Base-by-base conservation (phyloP, 2,888 invertebrate species). In the Tillus elongatus region DNA sequence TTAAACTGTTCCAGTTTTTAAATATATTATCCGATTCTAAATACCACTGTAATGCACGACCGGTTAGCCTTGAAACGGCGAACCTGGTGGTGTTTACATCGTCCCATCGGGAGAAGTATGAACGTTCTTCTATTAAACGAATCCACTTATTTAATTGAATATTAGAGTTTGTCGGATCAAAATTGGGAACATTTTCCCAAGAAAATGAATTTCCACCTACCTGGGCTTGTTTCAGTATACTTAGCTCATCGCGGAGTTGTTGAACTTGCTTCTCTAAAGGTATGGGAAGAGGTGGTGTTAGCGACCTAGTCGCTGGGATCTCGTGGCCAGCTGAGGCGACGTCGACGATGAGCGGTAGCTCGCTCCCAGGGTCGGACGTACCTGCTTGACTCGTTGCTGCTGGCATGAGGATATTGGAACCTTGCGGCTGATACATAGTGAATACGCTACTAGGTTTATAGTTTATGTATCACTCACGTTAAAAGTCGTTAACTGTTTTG, bases 31-130 rank as follows among this genome's bases (percentile, higher is more conserved):
- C 24, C 24, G 24, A 19, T 8, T 19, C 24, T 19, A 19, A 19
- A n/a, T 19, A 19, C 24, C 24, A 19, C 24, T 19, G 24, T n/a
- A n/a, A 19, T 8, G 24, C 24, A 19, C 24, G 24, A n/a, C 24
- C 24, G 6, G 24, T 19, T 19, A 19, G n/a, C 24, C 24, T 19
- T 19, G 24, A 19, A 19, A 19, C n/a, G 24, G 24, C 24, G 24
- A 8, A 19, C n/a, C 24, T 6, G n/a, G 24, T 19, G 24, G 24
- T 19, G 24, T 19, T 19, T 19, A 19, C 24, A n/a, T 19, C 24
- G n/a, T 19, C 24, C 24, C 24, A 19, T 6, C 24, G 24, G 6
- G 24, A 19, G 24, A 19, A 19, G n/a, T 19, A 19, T 6, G 24
- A 6, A 19, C 24, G n/a, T 19, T 19, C 24, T 8, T 19, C 24